Conservation (phyloP, 2,797 vertebrate genomes). For the Paratrypauchen microcephalus region DNA sequence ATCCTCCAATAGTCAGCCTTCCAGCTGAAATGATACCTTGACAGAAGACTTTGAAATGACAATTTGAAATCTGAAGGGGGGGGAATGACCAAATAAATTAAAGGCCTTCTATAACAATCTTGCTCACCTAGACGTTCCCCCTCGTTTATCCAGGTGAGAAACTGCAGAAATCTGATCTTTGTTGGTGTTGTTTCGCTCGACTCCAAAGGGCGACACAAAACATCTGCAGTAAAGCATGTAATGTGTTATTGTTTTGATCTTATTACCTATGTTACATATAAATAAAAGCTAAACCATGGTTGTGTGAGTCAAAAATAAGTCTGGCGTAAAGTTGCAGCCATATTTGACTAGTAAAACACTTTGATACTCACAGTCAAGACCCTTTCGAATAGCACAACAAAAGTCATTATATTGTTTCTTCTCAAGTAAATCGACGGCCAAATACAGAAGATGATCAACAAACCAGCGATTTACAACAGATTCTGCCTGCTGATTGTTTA, state of each 20-base stretch:
- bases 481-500: constrained; percentile 20
- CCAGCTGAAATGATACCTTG: no score
- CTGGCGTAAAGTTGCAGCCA: background rate
- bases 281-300: background rate
- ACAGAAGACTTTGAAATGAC: no score
- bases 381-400: constrained; percentile 31
- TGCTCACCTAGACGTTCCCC: constrained; percentile 71
- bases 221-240: constrained; percentile 43
- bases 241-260: background rate
- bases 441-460: constrained; percentile 63
- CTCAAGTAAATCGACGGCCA: constrained; percentile 57
- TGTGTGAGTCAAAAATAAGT: background rate
- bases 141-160: constrained; percentile 69
- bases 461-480: constrained; percentile 69
- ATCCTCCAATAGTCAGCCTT: no score
- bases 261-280: background rate
- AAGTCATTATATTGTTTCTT: constrained; percentile 56
- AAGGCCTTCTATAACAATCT: no score
- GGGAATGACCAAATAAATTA: no score
- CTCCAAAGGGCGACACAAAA: constrained; percentile 60
- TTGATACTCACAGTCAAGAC: constrained; percentile 64
- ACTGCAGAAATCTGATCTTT: constrained; percentile 68
- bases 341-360: background rate
- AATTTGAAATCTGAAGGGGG: no score
- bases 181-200: constrained; percentile 10